Evolutionary conservation across 2,797 vertebrate genomes (phyloP), one percentile per base, ranked within the genome.

Genomic region (Ctenosaura bakeri): DNA sequence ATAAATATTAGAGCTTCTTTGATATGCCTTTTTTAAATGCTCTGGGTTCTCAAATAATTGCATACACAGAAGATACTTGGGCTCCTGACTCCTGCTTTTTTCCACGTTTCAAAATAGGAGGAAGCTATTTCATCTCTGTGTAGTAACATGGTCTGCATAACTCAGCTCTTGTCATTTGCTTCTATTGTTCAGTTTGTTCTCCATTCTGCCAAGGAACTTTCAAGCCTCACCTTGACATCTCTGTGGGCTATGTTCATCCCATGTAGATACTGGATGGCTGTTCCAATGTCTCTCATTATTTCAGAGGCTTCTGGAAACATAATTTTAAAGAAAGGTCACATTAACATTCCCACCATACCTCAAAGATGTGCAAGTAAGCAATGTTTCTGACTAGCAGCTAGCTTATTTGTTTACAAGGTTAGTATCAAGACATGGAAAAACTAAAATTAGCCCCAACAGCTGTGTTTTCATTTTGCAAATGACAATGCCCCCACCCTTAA

Each of bases 271-370:
- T 98, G 97, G 84, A 99, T 99, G 95, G 99, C 99, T 12, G 98
- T 98, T 85, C 99, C 98, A 2, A 99, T 99, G 96, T 99, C 98
- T 87, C 97, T 97, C 99, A 99, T 99, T 90, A 99, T 99, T 96
- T 98, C 98, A 54, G 99, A 98, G 6, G 98, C 99, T 97, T 99
- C 99, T 99, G 96, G 66, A 95, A 95, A 95, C 29, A 95, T 73
- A 93, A 69, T 94, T 96, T 94, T 56, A 92, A 86, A 93, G 93
- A 96, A 96, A 96, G 96, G 94, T 96, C 95, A 96, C 91, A 94
- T 96, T 96, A 96, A 92, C 93, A 95, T 96, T 94, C 93, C 88
- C 88, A 88, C 80, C 69, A 83, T 89, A 93, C 89, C 82, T 93
- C 89, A 86, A 89, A 90, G 83, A 92, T 91, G 94, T 78, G 86